Evolutionary conservation across 2,113 vertebrate genomes (phyloP).

Genomic region (Sphyrna mokarran): DNA sequence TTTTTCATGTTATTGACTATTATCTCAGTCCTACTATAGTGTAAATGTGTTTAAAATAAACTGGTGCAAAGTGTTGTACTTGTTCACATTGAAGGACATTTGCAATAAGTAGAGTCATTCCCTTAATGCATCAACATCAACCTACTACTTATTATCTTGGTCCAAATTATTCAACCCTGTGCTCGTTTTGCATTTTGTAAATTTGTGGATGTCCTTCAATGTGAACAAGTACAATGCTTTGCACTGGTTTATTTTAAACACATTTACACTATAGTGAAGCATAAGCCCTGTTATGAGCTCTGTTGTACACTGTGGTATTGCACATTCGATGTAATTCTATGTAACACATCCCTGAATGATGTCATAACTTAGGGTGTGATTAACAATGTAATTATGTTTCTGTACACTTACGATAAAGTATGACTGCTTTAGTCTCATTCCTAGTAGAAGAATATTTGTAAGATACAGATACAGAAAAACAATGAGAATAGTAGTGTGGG

Average conservation of each 20-base stretch:
- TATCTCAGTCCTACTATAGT: neutral
- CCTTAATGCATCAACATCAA: neutral
- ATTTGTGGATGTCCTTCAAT: neutral
- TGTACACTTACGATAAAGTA: neutral
- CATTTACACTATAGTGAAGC: too few relatives aligned
- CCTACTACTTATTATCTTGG: neutral
- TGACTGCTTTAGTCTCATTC: neutral
- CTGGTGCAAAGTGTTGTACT: neutral
- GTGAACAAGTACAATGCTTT: too few relatives aligned
- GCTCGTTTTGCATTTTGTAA: neutral
- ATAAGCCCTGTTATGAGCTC: too few relatives aligned
- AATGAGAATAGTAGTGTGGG: neutral
- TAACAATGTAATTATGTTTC: neutral
- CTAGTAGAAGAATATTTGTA: neutral
- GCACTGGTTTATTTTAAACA: too few relatives aligned
- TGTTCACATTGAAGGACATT: neutral
- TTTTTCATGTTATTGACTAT: neutral
- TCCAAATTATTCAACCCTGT: neutral
- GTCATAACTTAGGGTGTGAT: neutral
- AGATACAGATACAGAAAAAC: neutral
- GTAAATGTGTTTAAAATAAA: neutral
- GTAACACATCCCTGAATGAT: neutral
- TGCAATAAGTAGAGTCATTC: neutral
- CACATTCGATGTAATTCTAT: neutral
- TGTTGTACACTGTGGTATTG: neutral